Conservation (phyloP, 2,797 vertebrate genomes). For the Synanceia verrucosa region DNA sequence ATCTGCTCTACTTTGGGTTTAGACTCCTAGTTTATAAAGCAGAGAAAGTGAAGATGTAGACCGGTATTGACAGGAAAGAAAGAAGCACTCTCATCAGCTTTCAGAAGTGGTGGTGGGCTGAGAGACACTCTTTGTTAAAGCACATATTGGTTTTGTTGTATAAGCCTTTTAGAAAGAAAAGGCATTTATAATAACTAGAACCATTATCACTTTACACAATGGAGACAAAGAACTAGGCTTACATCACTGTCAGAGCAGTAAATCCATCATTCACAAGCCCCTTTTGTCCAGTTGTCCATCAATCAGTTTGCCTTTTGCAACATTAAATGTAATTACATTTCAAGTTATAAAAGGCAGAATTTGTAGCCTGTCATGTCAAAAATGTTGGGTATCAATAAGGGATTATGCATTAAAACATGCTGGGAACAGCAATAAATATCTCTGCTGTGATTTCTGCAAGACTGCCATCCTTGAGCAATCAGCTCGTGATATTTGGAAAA, state of each 20-base stretch:
- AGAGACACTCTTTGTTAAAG: neutral
- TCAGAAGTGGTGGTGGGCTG: neutral
- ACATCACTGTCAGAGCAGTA: neutral
- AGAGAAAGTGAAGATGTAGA: neutral
- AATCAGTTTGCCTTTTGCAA: neutral
- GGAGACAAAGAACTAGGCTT: neutral
- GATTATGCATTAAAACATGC: neutral
- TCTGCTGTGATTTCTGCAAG: neutral
- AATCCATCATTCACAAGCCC: neutral
- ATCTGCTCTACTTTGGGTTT: conserved; percentile 22
- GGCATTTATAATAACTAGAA: neutral
- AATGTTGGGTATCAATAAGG: neutral
- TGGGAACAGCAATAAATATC: no score
- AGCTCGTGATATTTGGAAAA: no score
- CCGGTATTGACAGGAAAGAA: neutral
- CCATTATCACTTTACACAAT: neutral
- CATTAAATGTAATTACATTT: neutral
- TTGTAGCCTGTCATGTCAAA: neutral
- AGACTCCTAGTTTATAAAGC: neutral
- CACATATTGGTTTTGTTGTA: neutral
- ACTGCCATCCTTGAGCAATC: no score
- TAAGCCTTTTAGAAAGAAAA: neutral
- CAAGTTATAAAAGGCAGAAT: no score
- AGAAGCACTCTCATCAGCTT: neutral
- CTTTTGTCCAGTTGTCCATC: neutral